phyloP scores from a whole-genome alignment of 2,888 invertebrate species.

The Macrostomum cliftonense region DNA sequence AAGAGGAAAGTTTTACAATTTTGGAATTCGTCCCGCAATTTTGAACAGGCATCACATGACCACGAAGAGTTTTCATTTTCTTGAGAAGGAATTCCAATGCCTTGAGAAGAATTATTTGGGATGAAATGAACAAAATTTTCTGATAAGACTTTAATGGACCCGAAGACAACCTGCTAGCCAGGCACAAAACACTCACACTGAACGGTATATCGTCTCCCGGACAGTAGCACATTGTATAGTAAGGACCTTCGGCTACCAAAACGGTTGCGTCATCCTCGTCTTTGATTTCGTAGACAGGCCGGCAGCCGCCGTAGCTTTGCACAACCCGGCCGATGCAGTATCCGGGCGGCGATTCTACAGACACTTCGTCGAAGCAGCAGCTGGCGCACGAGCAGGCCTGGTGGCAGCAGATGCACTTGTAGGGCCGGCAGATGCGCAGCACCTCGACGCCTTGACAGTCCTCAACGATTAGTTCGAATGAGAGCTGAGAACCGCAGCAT shows the following conservation, averaged over 20 bases:
- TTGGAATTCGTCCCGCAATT: too few relatives aligned
- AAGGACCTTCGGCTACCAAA: slow-evolving; percentile 58
- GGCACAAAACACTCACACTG: too few relatives aligned
- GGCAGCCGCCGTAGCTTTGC: slow-evolving; percentile 12
- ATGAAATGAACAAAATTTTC: too few relatives aligned
- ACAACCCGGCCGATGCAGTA: slow-evolving; percentile 11
- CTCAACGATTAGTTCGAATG: slow-evolving; percentile 67
- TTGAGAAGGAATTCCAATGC: too few relatives aligned
- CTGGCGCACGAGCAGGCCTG: slow-evolving; percentile 47
- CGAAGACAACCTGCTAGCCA: too few relatives aligned
- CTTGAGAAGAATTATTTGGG: too few relatives aligned
- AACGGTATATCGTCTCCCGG: slow-evolving; percentile 37
- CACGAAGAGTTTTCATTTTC: too few relatives aligned
- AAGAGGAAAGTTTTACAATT: too few relatives aligned
- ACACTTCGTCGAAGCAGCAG: slow-evolving; percentile 12
- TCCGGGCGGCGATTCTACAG: slow-evolving; percentile 13
- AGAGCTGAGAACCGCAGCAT: slow-evolving; percentile 59
- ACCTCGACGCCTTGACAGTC: slow-evolving; percentile 65
- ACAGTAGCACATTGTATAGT: slow-evolving; percentile 9
- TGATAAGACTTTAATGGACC: too few relatives aligned
- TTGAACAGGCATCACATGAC: too few relatives aligned
- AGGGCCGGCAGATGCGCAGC: slow-evolving; percentile 60
- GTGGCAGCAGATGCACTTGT: slow-evolving; percentile 64
- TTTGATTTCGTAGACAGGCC: slow-evolving; percentile 53
- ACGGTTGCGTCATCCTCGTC: slow-evolving; percentile 56